Evolutionary conservation across 2,113 vertebrate species (phyloP).

Genomic region (Paradoxurus hermaphroditus): DNA sequence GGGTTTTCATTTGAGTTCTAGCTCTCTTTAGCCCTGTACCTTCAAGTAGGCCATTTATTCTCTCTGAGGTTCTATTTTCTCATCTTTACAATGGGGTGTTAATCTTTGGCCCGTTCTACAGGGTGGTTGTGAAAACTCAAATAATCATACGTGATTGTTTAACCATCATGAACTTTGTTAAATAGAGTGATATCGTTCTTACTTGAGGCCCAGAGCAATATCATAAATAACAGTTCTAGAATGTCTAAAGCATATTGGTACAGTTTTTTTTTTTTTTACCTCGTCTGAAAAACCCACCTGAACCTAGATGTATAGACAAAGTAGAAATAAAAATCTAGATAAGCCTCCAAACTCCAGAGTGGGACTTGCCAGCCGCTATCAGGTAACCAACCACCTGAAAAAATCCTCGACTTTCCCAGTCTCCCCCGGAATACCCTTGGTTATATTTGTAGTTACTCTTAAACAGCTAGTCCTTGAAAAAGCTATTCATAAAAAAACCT

Average conservation of each 20-base stretch:
- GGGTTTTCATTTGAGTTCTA: background rate
- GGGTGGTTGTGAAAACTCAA: background rate
- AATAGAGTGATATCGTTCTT: background rate
- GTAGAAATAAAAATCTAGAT: background rate
- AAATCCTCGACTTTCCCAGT: background rate
- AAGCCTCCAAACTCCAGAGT: background rate
- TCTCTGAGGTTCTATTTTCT: conserved; percentile 1
- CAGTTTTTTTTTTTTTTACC: background rate
- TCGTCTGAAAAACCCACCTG: background rate
- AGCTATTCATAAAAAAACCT: conserved; percentile 5
- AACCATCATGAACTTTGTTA: background rate
- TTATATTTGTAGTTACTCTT: conserved; percentile 39
- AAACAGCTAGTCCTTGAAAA: conserved; percentile 31
- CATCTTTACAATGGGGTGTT: background rate
- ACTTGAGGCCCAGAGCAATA: background rate
- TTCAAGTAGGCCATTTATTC: background rate
- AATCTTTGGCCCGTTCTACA: background rate
- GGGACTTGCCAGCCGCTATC: background rate
- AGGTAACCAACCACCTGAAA: conserved; percentile 1
- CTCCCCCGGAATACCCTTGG: background rate
- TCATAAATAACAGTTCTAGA: background rate
- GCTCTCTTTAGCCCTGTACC: background rate
- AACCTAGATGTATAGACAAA: background rate
- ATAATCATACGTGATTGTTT: background rate
- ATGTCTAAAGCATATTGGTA: background rate